Percentiles rank a stretch among this genome's conserved stretches.
Evolutionary conservation across 2,888 invertebrate species (phyloP).

Genomic region (Sarcophaga carnaria): DNA sequence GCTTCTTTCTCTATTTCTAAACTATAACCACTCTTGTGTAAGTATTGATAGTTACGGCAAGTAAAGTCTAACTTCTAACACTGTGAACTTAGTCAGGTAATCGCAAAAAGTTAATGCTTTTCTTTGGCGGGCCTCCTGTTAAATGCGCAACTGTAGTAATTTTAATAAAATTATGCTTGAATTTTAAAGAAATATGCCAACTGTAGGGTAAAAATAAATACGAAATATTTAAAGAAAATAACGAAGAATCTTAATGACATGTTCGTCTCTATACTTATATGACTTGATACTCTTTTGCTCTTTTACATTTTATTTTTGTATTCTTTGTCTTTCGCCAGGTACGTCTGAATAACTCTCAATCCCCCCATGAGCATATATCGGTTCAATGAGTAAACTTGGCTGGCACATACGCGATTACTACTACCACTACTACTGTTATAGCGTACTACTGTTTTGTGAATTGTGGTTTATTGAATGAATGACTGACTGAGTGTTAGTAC

Average conservation of each 20-base stretch:
- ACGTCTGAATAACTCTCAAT: not conserved
- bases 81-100: too few species aligned
- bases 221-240: not conserved
- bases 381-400: conserved; percentile 25
- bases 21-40: too few species aligned
- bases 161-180: too few species aligned
- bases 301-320: not conserved
- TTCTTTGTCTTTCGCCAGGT: not conserved
- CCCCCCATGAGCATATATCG: not conserved
- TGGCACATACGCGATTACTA: conserved; percentile 17
- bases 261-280: not conserved
- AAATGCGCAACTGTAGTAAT: too few species aligned
- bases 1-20: too few species aligned
- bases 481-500: conserved; percentile 8
- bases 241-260: conserved; percentile 27
- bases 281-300: conserved; percentile 15
- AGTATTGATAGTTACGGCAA: too few species aligned
- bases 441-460: not conserved
- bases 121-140: too few species aligned
- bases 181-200: not conserved
- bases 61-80: too few species aligned
- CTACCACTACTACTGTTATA: conserved; percentile 1
- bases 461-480: conserved; percentile 59
- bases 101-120: too few species aligned
- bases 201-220: not conserved